Base-by-base conservation (phyloP, 1,140 invertebrate species). In the Tetramorium simillimum region DNA sequence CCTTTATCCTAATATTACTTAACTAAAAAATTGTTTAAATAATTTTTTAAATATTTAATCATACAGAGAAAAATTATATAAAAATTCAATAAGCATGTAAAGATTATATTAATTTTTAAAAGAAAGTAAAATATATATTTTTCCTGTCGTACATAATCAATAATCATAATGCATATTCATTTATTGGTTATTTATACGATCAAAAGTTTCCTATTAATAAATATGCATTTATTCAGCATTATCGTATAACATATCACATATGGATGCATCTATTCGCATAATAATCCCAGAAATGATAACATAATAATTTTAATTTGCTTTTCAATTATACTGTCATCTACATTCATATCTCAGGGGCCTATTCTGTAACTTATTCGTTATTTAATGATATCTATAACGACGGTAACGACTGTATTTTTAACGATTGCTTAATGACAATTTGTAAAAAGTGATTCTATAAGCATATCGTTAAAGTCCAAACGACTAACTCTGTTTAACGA, bases 101-200 rank as follows among this genome's bases (percentile, higher is more conserved):
- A 49, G 43, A 49, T 40, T 33, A 33, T 33, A 63, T 33, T 33
- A 33, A 37, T 63, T 63, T 33, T 33, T 33, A 2, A 63, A 63
- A 33, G 6, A 63, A 63, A 33, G 33, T 33, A 33, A 33, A 33
- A 33, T 4, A 33, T 33, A 4, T 33, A 0, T 33, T 4, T 33
- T 40, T 58, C 58, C 33, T 58, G n/a, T 75, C 37, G 33, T 4
- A 0, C 33, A 24, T 28, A 51, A 14, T 16, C n/a, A 16, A 53
- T 73, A 60, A 53, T 40, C 53, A 60, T 60, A 43, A 60, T 77
- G 16, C 21, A 62, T 60, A 43, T 76, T 12, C 7, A 60, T 60
- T 24, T 43, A 46, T 69, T 46, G 37, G 4, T 16, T 43, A 24
- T 76, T 24, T 40, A 76, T 76, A 60, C 9, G 12, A 60, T 46